A percentile compares a stretch with the other conserved stretches of the same genome.
These are phyloP conservation scores for Unio pictorum DNA, from an alignment of 2,888 invertebrate species.

Conservation along the genomic window DNA sequence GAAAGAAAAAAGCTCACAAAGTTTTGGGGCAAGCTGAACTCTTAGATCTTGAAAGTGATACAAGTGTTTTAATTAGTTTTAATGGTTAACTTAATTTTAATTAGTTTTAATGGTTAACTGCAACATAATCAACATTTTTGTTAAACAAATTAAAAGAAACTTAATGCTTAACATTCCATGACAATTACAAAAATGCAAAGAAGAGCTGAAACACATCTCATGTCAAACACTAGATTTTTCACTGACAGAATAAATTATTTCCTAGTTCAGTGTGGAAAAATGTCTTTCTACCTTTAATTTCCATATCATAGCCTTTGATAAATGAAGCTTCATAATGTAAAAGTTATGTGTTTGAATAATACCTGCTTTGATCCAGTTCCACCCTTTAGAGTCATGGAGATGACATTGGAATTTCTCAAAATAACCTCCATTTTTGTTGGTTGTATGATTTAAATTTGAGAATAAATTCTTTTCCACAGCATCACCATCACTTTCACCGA, in stretches of 20 bases:
- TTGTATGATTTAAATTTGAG: slow-evolving; percentile 31
- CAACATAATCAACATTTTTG: not conserved
- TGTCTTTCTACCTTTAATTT: too few relatives aligned
- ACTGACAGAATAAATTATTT: too few relatives aligned
- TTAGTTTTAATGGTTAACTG: not conserved
- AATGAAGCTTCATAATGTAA: too few relatives aligned
- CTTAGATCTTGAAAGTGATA: too few relatives aligned
- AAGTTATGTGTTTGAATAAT: too few relatives aligned
- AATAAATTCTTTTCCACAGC: slow-evolving; percentile 27
- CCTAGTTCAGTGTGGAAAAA: too few relatives aligned
- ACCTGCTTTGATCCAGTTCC: too few relatives aligned
- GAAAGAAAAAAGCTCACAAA: slow-evolving; percentile 1
- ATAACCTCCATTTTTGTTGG: slow-evolving; percentile 27
- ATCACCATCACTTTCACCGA: slow-evolving; percentile 25
- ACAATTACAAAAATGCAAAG: too few relatives aligned
- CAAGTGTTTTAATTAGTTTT: too few relatives aligned
- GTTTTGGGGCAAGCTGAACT: slow-evolving; percentile 12
- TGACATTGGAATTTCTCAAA: slow-evolving; percentile 22
- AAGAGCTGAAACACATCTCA: too few relatives aligned
- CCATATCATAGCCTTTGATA: too few relatives aligned
- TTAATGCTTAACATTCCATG: not conserved
- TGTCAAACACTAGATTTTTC: too few relatives aligned
- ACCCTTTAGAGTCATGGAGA: slow-evolving; percentile 9
- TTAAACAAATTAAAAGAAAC: not conserved
- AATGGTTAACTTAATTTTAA: not conserved